These are phyloP conservation scores for Malurus cyaneus DNA, from an alignment of 2,113 vertebrate species.

Conservation along the genomic window DNA sequence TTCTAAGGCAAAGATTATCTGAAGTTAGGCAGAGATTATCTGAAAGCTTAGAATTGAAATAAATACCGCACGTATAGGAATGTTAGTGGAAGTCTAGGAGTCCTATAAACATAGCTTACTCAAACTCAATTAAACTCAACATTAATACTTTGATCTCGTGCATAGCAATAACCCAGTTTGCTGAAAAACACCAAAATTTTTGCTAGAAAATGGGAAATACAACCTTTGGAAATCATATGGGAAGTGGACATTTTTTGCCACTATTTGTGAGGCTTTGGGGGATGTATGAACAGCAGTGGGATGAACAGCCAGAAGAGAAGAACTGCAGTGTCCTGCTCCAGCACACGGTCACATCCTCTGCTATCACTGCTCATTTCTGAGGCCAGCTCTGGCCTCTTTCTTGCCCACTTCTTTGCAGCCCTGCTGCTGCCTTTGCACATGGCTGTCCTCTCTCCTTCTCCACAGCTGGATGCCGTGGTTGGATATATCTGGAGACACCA, in stretches of 20 bases:
- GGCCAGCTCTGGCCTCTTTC: not conserved
- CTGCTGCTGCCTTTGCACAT: not conserved
- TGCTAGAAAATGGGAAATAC: not conserved
- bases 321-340: not conserved
- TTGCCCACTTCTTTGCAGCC: not conserved
- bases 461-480: accelerated
- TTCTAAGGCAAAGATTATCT: not conserved
- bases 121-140: not conserved
- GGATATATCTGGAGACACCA: not conserved
- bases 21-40: not conserved
- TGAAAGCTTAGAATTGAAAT: not conserved
- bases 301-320: not conserved
- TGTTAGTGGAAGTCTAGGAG: not conserved
- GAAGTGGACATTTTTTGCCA: not conserved
- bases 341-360: not conserved
- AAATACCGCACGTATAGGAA: not conserved
- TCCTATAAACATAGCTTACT: not conserved
- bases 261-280: not conserved
- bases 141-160: not conserved
- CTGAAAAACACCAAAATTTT: accelerated
- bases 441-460: not conserved
- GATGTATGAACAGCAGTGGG: not conserved
- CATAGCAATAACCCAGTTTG: not conserved
- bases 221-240: not conserved
- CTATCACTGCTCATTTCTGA: not conserved